Percentiles rank a stretch among this genome's conserved stretches.
These are phyloP conservation scores for Ambastaia sidthimunki DNA, from an alignment of 2,797 vertebrate genomes.

Conservation along the genomic window DNA sequence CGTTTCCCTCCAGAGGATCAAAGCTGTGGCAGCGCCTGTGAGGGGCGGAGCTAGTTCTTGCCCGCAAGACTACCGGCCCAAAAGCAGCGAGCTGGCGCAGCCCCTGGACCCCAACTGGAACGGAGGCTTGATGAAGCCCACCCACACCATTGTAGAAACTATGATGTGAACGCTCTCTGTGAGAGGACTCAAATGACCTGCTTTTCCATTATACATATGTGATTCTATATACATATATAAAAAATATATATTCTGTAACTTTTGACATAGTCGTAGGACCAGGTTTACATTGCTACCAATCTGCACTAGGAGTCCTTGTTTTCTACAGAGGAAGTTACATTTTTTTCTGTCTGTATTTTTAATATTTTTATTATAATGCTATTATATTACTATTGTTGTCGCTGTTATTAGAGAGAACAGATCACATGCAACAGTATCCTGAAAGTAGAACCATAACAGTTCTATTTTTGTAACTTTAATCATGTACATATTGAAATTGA, in stretches of 20 bases:
- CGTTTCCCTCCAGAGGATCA: constrained; percentile 83
- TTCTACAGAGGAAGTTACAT: constrained; percentile 88
- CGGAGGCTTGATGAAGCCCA: constrained; percentile 85
- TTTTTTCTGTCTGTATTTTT: constrained; percentile 74
- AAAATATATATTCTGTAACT: constrained; percentile 81
- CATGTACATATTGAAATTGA: constrained; percentile 58
- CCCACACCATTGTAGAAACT: constrained; percentile 97
- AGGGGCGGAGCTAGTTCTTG: constrained; percentile 84
- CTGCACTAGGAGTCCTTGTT: constrained; percentile 89
- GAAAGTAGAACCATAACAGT: constrained; percentile 43
- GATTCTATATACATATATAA: constrained; percentile 54
- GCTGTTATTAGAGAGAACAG: constrained; percentile 76
- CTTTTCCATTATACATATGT: constrained; percentile 86
- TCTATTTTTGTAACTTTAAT: constrained; percentile 50
- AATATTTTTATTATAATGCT: constrained; percentile 81
- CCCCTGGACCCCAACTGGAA: constrained; percentile 86
- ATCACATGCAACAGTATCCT: constrained; percentile 68
- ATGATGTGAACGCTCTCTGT: constrained; percentile 94
- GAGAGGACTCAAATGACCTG: constrained; percentile 78
- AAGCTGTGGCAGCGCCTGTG: constrained; percentile 88
- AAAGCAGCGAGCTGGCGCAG: constrained; percentile 78
- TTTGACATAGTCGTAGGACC: constrained; percentile 89
- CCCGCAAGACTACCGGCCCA: constrained; percentile 72
- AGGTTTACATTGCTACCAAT: constrained; percentile 91
- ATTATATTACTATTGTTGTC: constrained; percentile 77